phyloP scores from a whole-genome alignment of 1,140 invertebrate genomes.

The Halictus rubicundus region DNA sequence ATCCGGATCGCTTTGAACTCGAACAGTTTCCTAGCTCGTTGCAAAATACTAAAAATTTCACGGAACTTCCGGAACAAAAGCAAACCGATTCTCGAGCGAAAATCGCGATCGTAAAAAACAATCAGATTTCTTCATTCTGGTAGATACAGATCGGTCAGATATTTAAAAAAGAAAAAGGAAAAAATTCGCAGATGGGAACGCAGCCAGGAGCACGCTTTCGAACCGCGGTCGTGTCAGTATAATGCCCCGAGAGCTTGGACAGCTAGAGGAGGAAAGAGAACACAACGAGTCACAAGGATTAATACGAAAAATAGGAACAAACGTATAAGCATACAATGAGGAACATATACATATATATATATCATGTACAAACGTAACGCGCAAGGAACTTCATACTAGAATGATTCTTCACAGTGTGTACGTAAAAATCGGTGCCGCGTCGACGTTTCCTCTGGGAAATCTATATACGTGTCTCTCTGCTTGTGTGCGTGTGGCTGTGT shows the following conservation, averaged over 20 bases:
- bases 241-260: conserved; percentile 62
- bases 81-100: too few relatives aligned
- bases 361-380: conserved; percentile 70
- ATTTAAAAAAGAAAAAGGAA: too few relatives aligned
- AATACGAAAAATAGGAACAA: conserved; percentile 78
- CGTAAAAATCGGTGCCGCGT: conserved; percentile 17
- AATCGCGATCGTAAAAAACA: too few relatives aligned
- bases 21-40: too few relatives aligned
- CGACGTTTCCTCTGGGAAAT: neutral
- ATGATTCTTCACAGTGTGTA: conserved; percentile 53
- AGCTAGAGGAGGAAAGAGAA: conserved; percentile 51
- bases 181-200: neutral
- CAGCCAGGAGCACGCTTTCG: neutral
- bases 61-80: too few relatives aligned
- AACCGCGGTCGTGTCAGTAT: conserved; percentile 45
- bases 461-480: neutral
- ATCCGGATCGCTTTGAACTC: too few relatives aligned
- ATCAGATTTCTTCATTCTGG: too few relatives aligned
- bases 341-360: conserved; percentile 68
- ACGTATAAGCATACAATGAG: conserved; percentile 69
- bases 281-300: conserved; percentile 58
- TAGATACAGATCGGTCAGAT: too few relatives aligned
- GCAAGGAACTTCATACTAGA: conserved; percentile 73
- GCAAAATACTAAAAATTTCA: too few relatives aligned
- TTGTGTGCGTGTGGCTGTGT: neutral